Conservation (phyloP, 2,797 vertebrate genomes). For the Hippopotamyrus pictus region DNA sequence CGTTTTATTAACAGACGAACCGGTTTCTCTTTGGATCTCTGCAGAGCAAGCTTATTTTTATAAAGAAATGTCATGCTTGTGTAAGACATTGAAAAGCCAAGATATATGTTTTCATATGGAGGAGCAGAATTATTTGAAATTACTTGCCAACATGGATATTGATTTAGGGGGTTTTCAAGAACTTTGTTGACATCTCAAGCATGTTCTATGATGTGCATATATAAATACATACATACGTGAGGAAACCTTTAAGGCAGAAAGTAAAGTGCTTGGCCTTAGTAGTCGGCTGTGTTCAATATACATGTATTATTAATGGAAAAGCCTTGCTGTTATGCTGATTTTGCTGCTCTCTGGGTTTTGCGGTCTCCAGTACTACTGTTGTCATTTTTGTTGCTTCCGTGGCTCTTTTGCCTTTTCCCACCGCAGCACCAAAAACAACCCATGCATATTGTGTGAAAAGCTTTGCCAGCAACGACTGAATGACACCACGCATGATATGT, state of each 20-base stretch:
- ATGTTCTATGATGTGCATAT: not conserved
- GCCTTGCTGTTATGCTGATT: slow-evolving; percentile 7
- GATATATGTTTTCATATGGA: not conserved
- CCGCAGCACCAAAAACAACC: not conserved
- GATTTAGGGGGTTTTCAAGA: not conserved
- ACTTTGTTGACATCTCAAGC: not conserved
- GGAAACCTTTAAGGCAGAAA: not conserved
- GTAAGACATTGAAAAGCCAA: not conserved
- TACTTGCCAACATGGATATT: not conserved
- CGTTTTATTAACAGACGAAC: not conserved
- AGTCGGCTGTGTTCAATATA: not conserved
- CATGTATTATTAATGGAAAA: slow-evolving; percentile 17
- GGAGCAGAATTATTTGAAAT: not conserved
- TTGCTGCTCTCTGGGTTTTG: not conserved
- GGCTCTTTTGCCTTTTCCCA: not conserved
- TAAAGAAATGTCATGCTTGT: not conserved
- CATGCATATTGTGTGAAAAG: not conserved
- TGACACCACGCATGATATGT: not conserved
- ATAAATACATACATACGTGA: not conserved
- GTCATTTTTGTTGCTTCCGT: not conserved
- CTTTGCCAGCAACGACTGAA: not conserved
- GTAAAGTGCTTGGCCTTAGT: not conserved
- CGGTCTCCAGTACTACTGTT: not conserved
- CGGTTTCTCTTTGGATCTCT: not conserved
- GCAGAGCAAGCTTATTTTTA: not conserved